Evolutionary conservation across 2,888 invertebrate genomes (phyloP), one percentile per base, ranked within the genome.

Genomic region (Lycocerus yunnanus): DNA sequence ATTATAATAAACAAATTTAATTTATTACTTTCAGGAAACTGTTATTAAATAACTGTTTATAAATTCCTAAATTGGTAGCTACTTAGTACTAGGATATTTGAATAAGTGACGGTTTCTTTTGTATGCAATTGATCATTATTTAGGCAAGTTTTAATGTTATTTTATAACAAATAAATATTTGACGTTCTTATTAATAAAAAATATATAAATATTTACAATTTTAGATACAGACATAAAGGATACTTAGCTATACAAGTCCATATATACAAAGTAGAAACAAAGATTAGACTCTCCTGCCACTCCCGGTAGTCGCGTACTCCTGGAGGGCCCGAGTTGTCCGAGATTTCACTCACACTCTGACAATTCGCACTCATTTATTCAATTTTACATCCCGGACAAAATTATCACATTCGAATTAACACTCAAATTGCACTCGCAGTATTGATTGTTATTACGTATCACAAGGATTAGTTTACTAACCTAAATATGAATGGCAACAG

Each of bases 401-500:
- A 82, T 80, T 84, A 84, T 84, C 84, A 84, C 84, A 84, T 82
- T 80, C 79, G 77, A 69, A 18, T 70, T 69, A 71, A 78, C 80
- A 81, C 79, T 79, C 83, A 72, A 79, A 84, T 85, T 85, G 84
- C 84, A 84, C 84, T 83, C 84, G 83, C 84, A 83, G 83, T 84
- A 76, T 60, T 82, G 82, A 83, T 82, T 81, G 82, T 43, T 43
- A 43, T 83, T 81, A 82, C 83, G 84, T 86, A 86, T 86, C 86
- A 86, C 86, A 86, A 80, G 79, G 76, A 79, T 74, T 77, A 78
- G 70, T 76, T 74, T 74, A 76, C 76, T 77, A 78, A 60, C 75
- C 78, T 80, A 82, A 72, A 94, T 94, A 88, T 94, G 94, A 86
- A 94, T 94, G 86, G 94, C 94, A 84, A 94, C 92, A 69, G 92